Percentiles rank a stretch among this genome's conserved stretches.
These are phyloP conservation scores for Yponomeuta malinellus DNA, from an alignment of 2,888 invertebrate species.

Conservation along the genomic window DNA sequence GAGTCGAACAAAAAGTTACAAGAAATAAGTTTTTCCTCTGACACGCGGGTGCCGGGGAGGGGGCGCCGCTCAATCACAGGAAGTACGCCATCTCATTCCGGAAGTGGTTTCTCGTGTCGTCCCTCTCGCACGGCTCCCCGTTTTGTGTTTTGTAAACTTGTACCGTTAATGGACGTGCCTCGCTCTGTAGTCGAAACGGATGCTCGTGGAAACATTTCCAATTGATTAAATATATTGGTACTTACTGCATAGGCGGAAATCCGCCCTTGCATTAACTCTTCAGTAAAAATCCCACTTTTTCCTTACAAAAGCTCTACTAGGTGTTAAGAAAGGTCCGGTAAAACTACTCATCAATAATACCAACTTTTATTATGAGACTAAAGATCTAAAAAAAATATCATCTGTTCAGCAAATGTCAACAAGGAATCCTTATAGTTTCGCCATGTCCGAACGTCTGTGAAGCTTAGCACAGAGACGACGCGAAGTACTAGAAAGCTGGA, in stretches of 20 bases:
- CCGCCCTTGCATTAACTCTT: too few species aligned
- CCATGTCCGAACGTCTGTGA: too few species aligned
- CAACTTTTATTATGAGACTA: too few species aligned
- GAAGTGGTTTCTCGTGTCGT: slow-evolving; percentile 71
- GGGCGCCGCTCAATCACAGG: slow-evolving; percentile 70
- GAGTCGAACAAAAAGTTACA: slow-evolving; percentile 8
- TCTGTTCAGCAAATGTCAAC: too few species aligned
- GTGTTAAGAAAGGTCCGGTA: too few species aligned
- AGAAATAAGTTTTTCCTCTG: slow-evolving; percentile 13
- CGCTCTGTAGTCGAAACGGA: slow-evolving; percentile 49
- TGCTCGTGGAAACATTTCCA: slow-evolving; percentile 34
- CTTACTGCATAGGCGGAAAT: background rate
- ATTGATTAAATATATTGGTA: slow-evolving; percentile 15
- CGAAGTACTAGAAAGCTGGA: too few species aligned
- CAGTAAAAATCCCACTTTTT: too few species aligned
- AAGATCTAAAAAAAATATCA: too few species aligned
- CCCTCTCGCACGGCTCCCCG: slow-evolving; percentile 45
- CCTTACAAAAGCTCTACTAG: too few species aligned
- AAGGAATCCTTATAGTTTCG: too few species aligned
- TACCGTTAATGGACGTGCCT: slow-evolving; percentile 50
- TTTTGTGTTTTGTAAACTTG: slow-evolving; percentile 53
- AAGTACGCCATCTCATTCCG: slow-evolving; percentile 76
- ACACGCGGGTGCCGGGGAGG: slow-evolving; percentile 24
- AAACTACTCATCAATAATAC: too few species aligned
- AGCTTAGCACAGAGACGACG: too few species aligned